These are phyloP conservation scores for Ceyx cyanopectus DNA, from an alignment of 2,113 vertebrate species.

Conservation along the genomic window DNA sequence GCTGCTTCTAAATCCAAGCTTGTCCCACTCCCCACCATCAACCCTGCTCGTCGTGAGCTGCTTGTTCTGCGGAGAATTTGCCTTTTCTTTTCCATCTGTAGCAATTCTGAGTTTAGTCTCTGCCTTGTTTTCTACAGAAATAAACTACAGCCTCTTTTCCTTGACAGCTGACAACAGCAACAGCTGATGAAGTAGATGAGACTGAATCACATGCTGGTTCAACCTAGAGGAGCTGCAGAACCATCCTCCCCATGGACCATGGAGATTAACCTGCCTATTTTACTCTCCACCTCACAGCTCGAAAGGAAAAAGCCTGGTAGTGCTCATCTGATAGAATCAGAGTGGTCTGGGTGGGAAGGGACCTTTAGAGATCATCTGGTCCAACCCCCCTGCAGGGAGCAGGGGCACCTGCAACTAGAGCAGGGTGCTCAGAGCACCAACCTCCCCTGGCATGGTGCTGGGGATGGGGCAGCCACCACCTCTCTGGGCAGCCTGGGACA, in stretches of 20 bases:
- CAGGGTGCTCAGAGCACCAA: not conserved
- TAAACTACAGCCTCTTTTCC: not conserved
- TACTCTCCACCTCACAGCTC: not conserved
- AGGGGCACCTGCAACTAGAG: not conserved
- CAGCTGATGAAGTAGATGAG: not conserved
- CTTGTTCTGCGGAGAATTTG: not conserved
- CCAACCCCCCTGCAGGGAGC: not conserved
- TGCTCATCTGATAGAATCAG: fast-evolving
- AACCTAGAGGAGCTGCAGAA: not conserved
- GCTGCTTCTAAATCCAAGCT: constrained; percentile 26
- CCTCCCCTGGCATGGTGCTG: not conserved
- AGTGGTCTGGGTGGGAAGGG: not conserved
- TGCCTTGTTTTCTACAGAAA: not conserved
- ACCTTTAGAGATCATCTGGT: not conserved
- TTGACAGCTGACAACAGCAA: not conserved
- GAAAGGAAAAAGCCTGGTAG: not conserved
- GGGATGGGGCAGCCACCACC: not conserved
- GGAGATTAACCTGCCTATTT: not conserved
- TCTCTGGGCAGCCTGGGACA: not conserved
- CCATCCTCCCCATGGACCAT: not conserved
- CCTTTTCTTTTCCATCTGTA: not conserved
- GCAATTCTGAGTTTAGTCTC: not conserved
- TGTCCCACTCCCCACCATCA: constrained; percentile 1
- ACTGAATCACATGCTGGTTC: not conserved
- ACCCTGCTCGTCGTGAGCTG: not conserved